Conservation (phyloP, 2,797 vertebrate genomes). For the Arctocebus calabarensis region DNA sequence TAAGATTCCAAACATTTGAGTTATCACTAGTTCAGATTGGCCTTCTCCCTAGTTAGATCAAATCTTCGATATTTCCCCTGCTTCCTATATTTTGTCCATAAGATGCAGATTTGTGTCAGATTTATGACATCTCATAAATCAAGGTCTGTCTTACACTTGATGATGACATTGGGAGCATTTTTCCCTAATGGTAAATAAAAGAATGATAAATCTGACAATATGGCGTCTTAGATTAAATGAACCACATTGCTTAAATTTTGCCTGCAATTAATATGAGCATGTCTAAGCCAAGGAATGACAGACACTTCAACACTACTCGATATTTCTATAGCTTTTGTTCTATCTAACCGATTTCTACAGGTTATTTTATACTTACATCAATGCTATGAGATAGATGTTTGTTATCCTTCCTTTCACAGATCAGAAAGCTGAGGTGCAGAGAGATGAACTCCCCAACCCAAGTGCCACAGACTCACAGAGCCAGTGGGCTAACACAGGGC, state of each 20-base stretch:
- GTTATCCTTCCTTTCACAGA: neutral
- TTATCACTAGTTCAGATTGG: neutral
- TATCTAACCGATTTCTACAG: neutral
- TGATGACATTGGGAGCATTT: slow-evolving; percentile 2
- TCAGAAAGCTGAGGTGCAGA: neutral
- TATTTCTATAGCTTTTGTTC: neutral
- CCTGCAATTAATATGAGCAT: slow-evolving; percentile 16
- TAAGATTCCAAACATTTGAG: neutral
- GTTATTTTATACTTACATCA: neutral
- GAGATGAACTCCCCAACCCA: neutral
- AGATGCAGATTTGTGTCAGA: slow-evolving; percentile 23
- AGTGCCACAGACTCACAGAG: neutral
- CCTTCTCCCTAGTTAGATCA: neutral
- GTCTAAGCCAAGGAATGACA: neutral
- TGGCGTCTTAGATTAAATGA: neutral
- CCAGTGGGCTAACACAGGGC: neutral
- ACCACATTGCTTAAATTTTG: slow-evolving; percentile 25
- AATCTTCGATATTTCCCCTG: neutral
- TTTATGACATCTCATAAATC: slow-evolving; percentile 58
- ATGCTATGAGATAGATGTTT: neutral
- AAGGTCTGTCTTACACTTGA: neutral
- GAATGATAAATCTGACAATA: neutral
- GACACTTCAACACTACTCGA: neutral
- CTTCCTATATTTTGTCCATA: neutral
- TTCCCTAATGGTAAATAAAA: slow-evolving; percentile 36